phyloP scores from a whole-genome alignment of 2,113 vertebrate genomes.

The Jaculus jaculus region DNA sequence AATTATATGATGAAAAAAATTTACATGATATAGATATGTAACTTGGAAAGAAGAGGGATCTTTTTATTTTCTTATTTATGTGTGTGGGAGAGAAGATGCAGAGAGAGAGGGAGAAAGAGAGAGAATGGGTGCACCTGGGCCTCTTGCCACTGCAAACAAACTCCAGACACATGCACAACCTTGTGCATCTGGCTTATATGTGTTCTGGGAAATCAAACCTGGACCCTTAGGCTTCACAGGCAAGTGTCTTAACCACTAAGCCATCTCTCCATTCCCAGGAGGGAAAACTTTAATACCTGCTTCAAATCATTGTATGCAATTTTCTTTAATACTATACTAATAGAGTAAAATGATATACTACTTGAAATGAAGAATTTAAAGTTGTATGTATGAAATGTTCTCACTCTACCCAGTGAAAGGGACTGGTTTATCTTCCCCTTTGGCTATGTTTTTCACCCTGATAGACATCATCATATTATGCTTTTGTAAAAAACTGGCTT shows the following conservation, averaged over 20 bases:
- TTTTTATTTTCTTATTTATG: no score
- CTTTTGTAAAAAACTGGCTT: not conserved
- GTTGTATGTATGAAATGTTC: not conserved
- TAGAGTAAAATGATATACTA: not conserved
- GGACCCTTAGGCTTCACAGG: no score
- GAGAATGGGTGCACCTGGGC: no score
- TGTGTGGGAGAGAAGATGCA: no score
- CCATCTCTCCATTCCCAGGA: no score
- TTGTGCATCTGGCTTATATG: no score
- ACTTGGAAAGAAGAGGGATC: not conserved
- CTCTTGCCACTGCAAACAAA: no score
- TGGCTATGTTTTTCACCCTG: not conserved
- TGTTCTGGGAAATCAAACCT: no score
- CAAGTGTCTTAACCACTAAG: no score
- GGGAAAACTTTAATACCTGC: not conserved
- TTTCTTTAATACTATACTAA: not conserved
- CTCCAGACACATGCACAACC: no score
- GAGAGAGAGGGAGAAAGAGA: no score
- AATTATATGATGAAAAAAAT: not conserved
- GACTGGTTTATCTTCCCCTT: not conserved
- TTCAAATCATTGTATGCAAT: not conserved
- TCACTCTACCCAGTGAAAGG: not conserved
- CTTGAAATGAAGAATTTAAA: not conserved
- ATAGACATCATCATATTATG: not conserved
- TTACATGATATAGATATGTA: not conserved